Conservation (phyloP, 2,797 vertebrate species). For the Gorsachius magnificus region DNA sequence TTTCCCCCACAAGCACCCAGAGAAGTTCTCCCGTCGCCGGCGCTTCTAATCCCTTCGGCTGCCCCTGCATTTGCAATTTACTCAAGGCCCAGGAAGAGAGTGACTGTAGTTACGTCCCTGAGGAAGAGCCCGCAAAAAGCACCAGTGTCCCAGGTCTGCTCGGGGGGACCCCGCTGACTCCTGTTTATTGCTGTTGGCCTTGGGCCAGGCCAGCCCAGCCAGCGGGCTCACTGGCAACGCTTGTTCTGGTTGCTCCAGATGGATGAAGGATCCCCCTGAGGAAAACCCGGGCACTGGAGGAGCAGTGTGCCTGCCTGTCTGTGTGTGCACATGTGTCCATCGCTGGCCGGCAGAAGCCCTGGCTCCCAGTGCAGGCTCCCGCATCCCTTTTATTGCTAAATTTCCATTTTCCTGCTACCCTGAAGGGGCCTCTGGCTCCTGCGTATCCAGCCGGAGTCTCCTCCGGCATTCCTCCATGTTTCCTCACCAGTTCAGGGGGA, state of each 20-base stretch:
- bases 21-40: not conserved
- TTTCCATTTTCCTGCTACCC: not conserved
- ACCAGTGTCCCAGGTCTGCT: not conserved
- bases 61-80: not conserved
- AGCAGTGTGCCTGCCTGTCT: not conserved
- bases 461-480: not conserved
- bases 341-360: not conserved
- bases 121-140: not conserved
- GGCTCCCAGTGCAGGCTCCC: not conserved
- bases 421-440: not conserved
- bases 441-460: not conserved
- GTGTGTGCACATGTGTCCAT: accelerated
- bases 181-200: slow-evolving; percentile 26
- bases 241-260: not conserved
- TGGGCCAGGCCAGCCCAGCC: not conserved
- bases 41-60: not conserved
- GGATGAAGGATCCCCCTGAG: not conserved
- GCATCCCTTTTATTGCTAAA: not conserved
- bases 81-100: not conserved
- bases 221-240: not conserved
- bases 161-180: not conserved
- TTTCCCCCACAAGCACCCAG: not conserved
- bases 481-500: not conserved
- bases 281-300: not conserved
- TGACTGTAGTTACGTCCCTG: not conserved